Conservation (phyloP, 2,888 invertebrate species). For the Drepana falcataria region DNA sequence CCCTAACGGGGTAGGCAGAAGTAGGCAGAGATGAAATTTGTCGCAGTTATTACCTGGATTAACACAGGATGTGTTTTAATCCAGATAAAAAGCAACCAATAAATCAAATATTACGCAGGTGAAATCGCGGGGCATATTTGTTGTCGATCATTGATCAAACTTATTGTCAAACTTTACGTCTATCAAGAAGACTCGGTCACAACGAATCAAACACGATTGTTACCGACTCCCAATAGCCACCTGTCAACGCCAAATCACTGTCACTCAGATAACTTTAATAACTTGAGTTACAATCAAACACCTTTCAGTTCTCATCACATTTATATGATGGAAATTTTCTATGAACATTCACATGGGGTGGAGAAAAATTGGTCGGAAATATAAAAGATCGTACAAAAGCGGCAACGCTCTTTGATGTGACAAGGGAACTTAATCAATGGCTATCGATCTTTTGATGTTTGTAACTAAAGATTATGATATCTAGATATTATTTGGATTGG, state of each 20-base stretch:
- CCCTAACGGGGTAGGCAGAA: too few relatives aligned
- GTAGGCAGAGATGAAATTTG: too few relatives aligned
- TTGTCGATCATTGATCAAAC: too few relatives aligned
- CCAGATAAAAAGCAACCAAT: too few relatives aligned
- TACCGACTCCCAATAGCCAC: not conserved
- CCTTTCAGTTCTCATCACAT: not conserved
- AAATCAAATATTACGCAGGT: too few relatives aligned
- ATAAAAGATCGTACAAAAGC: slow-evolving; percentile 60
- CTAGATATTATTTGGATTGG: slow-evolving; percentile 9
- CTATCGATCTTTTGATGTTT: slow-evolving; percentile 57
- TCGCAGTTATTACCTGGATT: too few relatives aligned
- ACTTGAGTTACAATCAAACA: not conserved
- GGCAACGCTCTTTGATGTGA: slow-evolving; percentile 66
- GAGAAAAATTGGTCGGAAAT: slow-evolving; percentile 57
- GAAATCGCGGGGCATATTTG: too few relatives aligned
- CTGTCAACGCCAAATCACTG: slow-evolving; percentile 2
- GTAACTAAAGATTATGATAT: slow-evolving; percentile 7
- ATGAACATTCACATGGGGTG: slow-evolving; percentile 21
- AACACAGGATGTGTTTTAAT: too few relatives aligned
- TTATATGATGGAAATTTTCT: slow-evolving; percentile 5
- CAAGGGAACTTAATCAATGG: slow-evolving; percentile 68
- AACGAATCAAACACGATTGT: not conserved
- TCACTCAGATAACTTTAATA: not conserved
- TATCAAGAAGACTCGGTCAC: too few relatives aligned
- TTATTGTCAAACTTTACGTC: too few relatives aligned